A percentile compares a stretch with the other conserved stretches of the same genome.
Conservation (phyloP, 2,888 invertebrate species). For the Mesorhabditis spiculigera region DNA sequence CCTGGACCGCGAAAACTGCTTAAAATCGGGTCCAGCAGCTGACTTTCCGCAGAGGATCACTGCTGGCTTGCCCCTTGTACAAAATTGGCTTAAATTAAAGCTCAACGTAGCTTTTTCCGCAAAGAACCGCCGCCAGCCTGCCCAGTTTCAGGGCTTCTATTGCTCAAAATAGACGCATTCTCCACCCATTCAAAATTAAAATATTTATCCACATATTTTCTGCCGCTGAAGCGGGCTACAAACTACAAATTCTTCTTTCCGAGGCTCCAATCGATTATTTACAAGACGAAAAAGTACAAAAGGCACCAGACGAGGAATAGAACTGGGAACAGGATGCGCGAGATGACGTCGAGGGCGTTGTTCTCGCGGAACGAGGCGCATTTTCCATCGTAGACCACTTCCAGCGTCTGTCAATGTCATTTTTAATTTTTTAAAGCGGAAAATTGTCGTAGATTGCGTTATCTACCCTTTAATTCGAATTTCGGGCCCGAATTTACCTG, state of each 20-base stretch:
- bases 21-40: too few species aligned
- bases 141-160: too few species aligned
- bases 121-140: too few species aligned
- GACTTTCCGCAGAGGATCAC: too few species aligned
- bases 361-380: conserved; percentile 37
- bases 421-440: background rate
- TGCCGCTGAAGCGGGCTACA: too few species aligned
- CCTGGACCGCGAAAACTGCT: too few species aligned
- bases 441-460: background rate
- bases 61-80: too few species aligned
- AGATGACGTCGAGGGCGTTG: conserved; percentile 48
- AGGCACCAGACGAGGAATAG: conserved; percentile 43
- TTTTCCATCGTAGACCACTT: conserved; percentile 31
- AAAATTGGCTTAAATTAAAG: too few species aligned
- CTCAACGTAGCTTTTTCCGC: too few species aligned
- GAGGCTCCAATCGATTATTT: conserved; percentile 5
- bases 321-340: conserved; percentile 51
- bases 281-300: conserved; percentile 46
- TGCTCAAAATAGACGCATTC: too few species aligned
- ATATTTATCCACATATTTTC: too few species aligned
- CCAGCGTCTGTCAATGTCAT: conserved; percentile 17
- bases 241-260: background rate
- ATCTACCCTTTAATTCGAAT: background rate
- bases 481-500: background rate
- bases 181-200: too few species aligned